phyloP scores from a whole-genome alignment of 2,113 vertebrate genomes.

The Heterotis niloticus region DNA sequence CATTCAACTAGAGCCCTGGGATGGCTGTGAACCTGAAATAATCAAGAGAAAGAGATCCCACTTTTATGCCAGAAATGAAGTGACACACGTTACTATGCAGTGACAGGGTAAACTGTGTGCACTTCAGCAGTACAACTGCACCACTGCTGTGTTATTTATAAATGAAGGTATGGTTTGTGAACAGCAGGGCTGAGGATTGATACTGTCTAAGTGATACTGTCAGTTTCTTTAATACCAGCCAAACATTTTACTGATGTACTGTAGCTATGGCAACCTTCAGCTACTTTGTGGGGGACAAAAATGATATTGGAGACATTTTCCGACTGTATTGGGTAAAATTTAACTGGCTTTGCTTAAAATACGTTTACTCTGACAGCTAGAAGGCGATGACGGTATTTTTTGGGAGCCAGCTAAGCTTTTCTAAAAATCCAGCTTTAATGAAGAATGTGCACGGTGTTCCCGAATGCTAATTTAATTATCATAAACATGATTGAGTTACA shows the following conservation, averaged over 20 bases:
- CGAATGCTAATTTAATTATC: conserved; percentile 13
- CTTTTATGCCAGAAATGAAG: not conserved
- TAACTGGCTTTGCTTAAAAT: conserved; percentile 30
- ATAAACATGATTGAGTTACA: conserved; percentile 15
- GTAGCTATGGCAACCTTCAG: conserved; percentile 57
- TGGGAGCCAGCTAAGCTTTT: not conserved
- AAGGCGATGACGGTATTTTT: not conserved
- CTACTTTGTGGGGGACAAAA: conserved; percentile 14
- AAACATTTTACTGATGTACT: conserved; percentile 28
- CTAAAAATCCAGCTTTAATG: not conserved
- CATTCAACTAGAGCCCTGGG: no score
- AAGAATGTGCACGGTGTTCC: not conserved
- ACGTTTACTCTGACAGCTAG: not conserved
- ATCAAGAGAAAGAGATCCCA: not conserved
- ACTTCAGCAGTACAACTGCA: not conserved
- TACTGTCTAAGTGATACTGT: conserved; percentile 24
- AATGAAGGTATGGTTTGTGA: not conserved
- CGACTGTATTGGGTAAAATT: conserved; percentile 45
- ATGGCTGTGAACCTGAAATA: not conserved
- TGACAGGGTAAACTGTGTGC: no score
- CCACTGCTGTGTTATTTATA: conserved; percentile 19
- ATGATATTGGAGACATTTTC: conserved; percentile 13
- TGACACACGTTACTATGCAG: not conserved
- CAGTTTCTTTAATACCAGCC: conserved; percentile 10
- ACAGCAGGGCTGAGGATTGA: not conserved